Base-by-base conservation (phyloP, 2,113 vertebrate species). In the Eidolon helvum region DNA sequence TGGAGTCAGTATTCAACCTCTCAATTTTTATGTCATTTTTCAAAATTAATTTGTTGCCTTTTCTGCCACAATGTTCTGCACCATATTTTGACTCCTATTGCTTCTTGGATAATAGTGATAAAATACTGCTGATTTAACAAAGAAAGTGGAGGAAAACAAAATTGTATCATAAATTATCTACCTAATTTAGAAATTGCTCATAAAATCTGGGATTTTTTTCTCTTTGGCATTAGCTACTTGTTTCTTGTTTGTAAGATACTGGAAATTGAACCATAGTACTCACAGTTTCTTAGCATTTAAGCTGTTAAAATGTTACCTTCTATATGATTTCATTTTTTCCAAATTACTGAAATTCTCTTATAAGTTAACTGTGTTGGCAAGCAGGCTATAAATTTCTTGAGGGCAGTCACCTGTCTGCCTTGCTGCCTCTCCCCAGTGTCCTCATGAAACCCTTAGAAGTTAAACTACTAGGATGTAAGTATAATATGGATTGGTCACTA, bases 1-100 rank as follows among this genome's bases (percentile, higher is more conserved):
- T 69, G n/a, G 45, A 69, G 9, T 11, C 45, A 72, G 8, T 57
- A 87, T 59, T 84, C n/a, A 80, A 12, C 10, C 55, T 79, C 26
- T n/a, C 30, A 71, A 2, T 50, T 94, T 97, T 75, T 71, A 45
- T 63, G 59, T 53, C 18, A 63, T 53, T 93, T 95, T 94, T 69
- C 16, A 18, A 28, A 65, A 38, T 77, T 65, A 96, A 68, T 63
- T 61, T 48, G 53, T 77, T 83, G 48, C 24, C 19, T 91, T 91
- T 71, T 72, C 55, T 91, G 16, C 71, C 45, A 91, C 38, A 26
- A 1, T 83, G 26, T 85, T 28, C 21, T 87, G 18, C 40, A 53
- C 14, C 80, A 53, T 50, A 94, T 96, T 87, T 84, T 68, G 33
- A 72, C 11, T 87, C 22, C 7, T n/a, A 68, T 4, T 75, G 40